These are phyloP conservation scores for Cyclopterus lumpus DNA, from an alignment of 2,797 vertebrate species.

Conservation along the genomic window DNA sequence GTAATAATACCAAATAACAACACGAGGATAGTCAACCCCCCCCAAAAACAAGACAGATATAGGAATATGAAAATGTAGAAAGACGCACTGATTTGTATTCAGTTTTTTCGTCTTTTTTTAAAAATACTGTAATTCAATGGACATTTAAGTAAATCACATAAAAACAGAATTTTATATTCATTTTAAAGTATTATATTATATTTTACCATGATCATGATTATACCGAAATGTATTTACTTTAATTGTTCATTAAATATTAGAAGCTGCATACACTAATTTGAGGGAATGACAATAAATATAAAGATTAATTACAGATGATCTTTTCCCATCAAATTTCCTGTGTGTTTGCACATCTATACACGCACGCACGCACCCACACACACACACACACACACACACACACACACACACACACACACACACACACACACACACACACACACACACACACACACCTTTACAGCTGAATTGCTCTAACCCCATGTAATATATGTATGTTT, in stretches of 20 bases:
- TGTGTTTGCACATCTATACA: not conserved
- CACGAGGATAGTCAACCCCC: conserved; percentile 6
- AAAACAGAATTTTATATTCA: not conserved
- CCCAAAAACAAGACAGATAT: conserved; percentile 25
- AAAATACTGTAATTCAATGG: not conserved
- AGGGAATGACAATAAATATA: not conserved
- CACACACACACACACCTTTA: conserved; percentile 27
- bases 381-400: not conserved
- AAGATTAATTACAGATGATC: not conserved
- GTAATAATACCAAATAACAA: conserved; percentile 54
- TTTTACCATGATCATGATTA: not conserved
- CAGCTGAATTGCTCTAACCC: conserved; percentile 26
- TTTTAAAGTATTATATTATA: not conserved
- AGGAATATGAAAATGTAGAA: conserved; percentile 8
- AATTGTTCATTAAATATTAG: not conserved
- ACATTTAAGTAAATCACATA: not conserved
- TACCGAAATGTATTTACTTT: not conserved
- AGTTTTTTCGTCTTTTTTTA: conserved; percentile 1
- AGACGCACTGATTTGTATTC: conserved; percentile 23
- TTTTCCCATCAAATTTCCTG: conserved; percentile 1
- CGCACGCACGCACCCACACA: not conserved
- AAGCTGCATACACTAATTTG: not conserved
- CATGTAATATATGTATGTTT: conserved; percentile 54
- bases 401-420: not conserved
- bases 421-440: conserved; percentile 18